These are phyloP conservation scores for Oryzias sinensis DNA, from an alignment of 2,797 vertebrate genomes.

Conservation along the genomic window DNA sequence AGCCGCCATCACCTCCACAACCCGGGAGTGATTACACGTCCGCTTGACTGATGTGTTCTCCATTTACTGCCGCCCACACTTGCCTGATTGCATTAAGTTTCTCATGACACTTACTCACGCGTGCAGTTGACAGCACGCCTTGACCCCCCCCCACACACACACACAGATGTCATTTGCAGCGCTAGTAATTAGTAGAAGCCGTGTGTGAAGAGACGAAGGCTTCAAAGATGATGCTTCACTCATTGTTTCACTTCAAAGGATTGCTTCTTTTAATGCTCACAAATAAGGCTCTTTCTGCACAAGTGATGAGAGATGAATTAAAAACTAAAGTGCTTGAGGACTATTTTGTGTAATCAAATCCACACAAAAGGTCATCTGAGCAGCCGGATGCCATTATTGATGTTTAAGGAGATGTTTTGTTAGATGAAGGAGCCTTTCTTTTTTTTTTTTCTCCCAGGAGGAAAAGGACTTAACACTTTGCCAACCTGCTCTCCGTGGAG, in stretches of 20 bases:
- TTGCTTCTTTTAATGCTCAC: conserved; percentile 1
- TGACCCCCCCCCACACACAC: background rate
- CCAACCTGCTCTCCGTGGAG: conserved; percentile 29
- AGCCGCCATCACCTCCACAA: background rate
- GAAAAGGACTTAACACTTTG: conserved; percentile 50
- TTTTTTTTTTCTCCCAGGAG: conserved; percentile 14
- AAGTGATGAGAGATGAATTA: background rate
- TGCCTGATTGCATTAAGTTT: conserved; percentile 51
- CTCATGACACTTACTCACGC: conserved; percentile 32
- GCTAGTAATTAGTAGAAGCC: conserved; percentile 6
- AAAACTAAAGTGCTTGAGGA: background rate
- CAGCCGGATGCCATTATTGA: background rate
- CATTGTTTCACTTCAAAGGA: conserved; percentile 15
- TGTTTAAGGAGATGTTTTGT: background rate
- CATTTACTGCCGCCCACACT: conserved; percentile 36
- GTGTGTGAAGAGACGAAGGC: conserved; percentile 9
- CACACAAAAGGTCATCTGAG: background rate
- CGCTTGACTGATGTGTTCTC: background rate
- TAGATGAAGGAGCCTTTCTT: background rate
- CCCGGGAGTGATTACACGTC: background rate
- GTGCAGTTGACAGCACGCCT: conserved; percentile 1
- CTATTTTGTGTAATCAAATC: background rate
- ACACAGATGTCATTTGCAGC: conserved; percentile 1
- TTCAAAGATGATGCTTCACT: conserved; percentile 4
- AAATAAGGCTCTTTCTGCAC: background rate